Evolutionary conservation across 2,888 invertebrate genomes (phyloP), one percentile per base, ranked within the genome.

Genomic region (Drosophila barbarae): DNA sequence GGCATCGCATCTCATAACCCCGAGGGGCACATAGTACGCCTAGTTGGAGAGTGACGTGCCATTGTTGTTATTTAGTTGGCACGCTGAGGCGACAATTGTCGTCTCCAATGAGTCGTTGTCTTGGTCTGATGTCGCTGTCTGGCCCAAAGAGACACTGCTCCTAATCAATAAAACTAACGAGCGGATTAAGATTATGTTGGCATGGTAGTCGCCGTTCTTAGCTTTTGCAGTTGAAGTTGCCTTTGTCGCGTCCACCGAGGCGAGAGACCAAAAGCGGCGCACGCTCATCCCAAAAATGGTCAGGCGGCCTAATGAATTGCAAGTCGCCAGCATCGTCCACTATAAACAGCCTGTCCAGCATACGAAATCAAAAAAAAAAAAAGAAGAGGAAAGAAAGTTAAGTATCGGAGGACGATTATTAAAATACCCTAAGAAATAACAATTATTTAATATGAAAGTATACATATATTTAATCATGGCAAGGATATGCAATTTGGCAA

Each of bases 11-110:
- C 49, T 61, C 54, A 57, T 59, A 65, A 64, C 65, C 58, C 70
- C 71, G 35, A 36, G 71, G 70, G 70, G 70, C 70, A 70, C 66
- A 70, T 54, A 64, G 49, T 56, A 64, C 46, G 65, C 58, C 61
- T 69, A 69, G 70, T 57, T 69, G 61, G 60, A 35, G 59, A 59
- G 52, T 64, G 63, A 57, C 32, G 69, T 69, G 57, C 65, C 59
- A 68, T 69, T 60, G 71, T 69, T 61, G 64, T 60, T 86, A 86
- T 85, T 86, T 86, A 86, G 59, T 58, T 86, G 86, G 86, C 78
- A 83, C 80, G 82, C 70, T 72, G 71, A 86, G 86, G 86, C 86
- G 86, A 86, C 86, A 86, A 86, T 86, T 86, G 85, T 85, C 79
- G 86, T 86, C 82, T 84, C 85, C 85, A 65, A 79, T 74, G 80